These are phyloP conservation scores for Emmelina monodactyla DNA, from an alignment of 2,888 invertebrate genomes.

Conservation along the genomic window DNA sequence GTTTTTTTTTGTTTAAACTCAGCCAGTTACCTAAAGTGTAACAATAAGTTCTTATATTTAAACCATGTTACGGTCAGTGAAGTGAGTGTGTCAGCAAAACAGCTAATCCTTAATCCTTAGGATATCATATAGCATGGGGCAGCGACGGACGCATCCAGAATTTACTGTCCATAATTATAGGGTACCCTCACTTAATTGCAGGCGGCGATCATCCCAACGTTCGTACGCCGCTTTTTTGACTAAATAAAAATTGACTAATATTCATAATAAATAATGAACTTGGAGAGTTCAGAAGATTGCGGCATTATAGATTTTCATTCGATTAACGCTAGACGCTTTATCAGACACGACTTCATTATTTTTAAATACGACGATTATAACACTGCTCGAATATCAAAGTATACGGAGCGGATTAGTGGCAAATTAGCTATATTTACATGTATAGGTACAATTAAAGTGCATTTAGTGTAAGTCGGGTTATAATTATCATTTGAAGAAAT, in stretches of 20 bases:
- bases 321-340: conserved; percentile 13
- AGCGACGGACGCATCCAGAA: conserved; percentile 69
- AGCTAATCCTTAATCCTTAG: conserved; percentile 49
- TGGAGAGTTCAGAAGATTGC: conserved; percentile 52
- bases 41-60: too few species aligned
- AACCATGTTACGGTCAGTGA: too few species aligned
- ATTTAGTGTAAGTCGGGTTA: too few species aligned
- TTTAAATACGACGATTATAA: too few species aligned
- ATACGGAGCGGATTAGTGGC: too few species aligned
- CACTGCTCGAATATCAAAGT: too few species aligned
- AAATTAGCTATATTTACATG: too few species aligned
- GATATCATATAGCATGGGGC: conserved; percentile 56
- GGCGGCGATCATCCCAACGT: conserved; percentile 49
- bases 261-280: conserved; percentile 67
- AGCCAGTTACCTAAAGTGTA: too few species aligned
- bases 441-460: too few species aligned
- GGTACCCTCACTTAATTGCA: conserved; percentile 84
- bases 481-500: too few species aligned
- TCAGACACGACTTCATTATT: too few species aligned
- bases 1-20: too few species aligned
- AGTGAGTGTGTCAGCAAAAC: conserved; percentile 14
- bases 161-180: conserved; percentile 88
- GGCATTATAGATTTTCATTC: conserved; percentile 42
- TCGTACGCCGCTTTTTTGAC: conserved; percentile 56
- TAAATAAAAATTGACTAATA: conserved; percentile 67